phyloP scores from a whole-genome alignment of 2,797 vertebrate species.

The Antrozous pallidus region DNA sequence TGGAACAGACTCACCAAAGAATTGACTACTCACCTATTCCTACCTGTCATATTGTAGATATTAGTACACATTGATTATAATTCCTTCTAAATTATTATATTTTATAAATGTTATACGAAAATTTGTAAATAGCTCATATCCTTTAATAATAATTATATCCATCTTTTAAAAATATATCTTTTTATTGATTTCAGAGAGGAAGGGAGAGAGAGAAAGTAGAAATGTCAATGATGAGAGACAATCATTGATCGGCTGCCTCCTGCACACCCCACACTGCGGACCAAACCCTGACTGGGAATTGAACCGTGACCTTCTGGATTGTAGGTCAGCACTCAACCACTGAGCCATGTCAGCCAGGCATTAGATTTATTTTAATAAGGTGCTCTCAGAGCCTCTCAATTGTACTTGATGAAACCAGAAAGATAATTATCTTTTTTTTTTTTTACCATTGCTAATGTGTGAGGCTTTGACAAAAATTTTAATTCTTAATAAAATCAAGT shows the following conservation, averaged over 20 bases:
- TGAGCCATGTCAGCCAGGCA: too few species aligned
- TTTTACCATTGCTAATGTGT: neutral
- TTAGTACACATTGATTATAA: neutral
- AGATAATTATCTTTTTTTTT: constrained; percentile 16
- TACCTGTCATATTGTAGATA: neutral
- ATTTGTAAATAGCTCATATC: neutral
- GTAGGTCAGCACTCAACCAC: too few species aligned
- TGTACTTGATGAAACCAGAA: constrained; percentile 7
- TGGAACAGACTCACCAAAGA: neutral
- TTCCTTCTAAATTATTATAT: neutral
- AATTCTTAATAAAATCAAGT: constrained; percentile 26
- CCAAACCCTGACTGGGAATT: too few species aligned
- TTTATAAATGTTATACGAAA: neutral
- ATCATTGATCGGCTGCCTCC: too few species aligned
- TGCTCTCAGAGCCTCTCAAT: neutral
- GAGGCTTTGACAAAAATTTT: neutral
- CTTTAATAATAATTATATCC: neutral
- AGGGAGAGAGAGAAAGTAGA: too few species aligned
- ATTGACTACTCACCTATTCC: neutral
- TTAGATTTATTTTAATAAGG: neutral
- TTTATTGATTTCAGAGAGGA: too few species aligned
- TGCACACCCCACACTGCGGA: too few species aligned
- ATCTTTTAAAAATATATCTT: neutral
- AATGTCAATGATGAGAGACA: too few species aligned
- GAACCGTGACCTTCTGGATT: too few species aligned